Conservation (phyloP, 1,140 invertebrate genomes). For the Zaprionus africanus region DNA sequence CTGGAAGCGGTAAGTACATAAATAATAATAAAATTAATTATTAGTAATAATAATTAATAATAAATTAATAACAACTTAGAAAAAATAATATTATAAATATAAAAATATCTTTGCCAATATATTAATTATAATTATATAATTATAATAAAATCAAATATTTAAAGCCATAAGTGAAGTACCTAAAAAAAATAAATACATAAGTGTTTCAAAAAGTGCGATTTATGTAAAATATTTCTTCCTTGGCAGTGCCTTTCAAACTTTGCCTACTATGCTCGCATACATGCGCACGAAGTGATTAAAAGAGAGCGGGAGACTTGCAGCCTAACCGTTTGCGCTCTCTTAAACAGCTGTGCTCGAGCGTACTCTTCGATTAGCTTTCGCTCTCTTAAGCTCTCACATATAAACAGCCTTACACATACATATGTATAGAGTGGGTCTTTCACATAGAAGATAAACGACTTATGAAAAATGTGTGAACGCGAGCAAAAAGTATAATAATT, state of each 20-base stretch:
- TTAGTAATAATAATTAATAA: background rate
- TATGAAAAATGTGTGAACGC: background rate
- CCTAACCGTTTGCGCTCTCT: constrained; percentile 15
- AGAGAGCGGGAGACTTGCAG: background rate
- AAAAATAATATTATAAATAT: background rate
- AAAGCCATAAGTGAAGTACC: too few species aligned
- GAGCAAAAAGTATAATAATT: too few species aligned
- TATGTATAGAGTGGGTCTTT: background rate
- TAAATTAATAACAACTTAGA: too few species aligned
- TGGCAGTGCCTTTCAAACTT: constrained; percentile 24
- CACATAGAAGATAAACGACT: constrained; percentile 26
- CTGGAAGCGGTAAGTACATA: constrained; percentile 80
- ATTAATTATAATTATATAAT: too few species aligned
- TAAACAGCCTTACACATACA: background rate
- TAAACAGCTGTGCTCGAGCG: constrained; percentile 12
- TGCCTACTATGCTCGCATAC: background rate
- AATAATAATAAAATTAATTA: background rate
- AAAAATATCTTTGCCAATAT: too few species aligned
- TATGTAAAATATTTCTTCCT: background rate
- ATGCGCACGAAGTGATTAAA: background rate
- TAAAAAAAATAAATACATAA: too few species aligned
- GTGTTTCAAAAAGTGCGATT: background rate
- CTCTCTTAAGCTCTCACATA: constrained; percentile 19
- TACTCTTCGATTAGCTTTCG: constrained; percentile 3
- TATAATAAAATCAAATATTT: too few species aligned